Evolutionary conservation across 92 coral and sea anemone genomes (phyloP).

Genomic region (Paragorgia papillata): DNA sequence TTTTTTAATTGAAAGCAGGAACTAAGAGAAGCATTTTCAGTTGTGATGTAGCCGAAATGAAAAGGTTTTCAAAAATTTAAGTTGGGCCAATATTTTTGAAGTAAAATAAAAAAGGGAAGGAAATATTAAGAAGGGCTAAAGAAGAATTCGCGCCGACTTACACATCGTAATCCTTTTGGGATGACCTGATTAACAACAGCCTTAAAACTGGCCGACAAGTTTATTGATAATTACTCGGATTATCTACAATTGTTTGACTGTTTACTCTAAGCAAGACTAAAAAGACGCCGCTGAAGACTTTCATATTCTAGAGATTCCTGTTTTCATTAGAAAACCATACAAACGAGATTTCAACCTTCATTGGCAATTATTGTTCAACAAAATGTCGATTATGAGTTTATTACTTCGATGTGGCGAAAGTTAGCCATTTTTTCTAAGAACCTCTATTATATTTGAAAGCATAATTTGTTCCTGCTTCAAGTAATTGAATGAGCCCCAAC

Average conservation of each 20-base stretch:
- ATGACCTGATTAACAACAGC: slow-evolving; percentile 20
- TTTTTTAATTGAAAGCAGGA: too few relatives aligned
- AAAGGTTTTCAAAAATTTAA: too few relatives aligned
- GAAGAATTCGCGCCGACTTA: neutral
- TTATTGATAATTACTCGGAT: slow-evolving; percentile 52
- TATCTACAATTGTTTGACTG: slow-evolving; percentile 47
- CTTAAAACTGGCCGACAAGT: slow-evolving; percentile 36
- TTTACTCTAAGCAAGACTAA: slow-evolving; percentile 46
- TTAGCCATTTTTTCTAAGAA: slow-evolving; percentile 4
- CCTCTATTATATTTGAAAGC: slow-evolving; percentile 4
- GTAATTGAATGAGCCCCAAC: slow-evolving; percentile 8
- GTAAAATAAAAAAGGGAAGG: neutral
- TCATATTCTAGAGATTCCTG: slow-evolving; percentile 41
- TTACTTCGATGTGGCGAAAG: slow-evolving; percentile 33
- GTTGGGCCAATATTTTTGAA: neutral
- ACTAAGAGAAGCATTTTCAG: too few relatives aligned
- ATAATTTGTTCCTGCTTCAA: neutral
- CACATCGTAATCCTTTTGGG: neutral
- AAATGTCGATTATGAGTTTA: slow-evolving; percentile 48
- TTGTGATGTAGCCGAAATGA: too few relatives aligned
- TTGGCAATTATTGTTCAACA: slow-evolving; percentile 48
- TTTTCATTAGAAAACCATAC: slow-evolving; percentile 47
- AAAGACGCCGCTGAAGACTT: slow-evolving; percentile 42
- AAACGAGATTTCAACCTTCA: slow-evolving; percentile 44
- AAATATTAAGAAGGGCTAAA: neutral